Evolutionary conservation across 2,113 vertebrate species (phyloP).

Genomic region (Orthonyx spaldingii): DNA sequence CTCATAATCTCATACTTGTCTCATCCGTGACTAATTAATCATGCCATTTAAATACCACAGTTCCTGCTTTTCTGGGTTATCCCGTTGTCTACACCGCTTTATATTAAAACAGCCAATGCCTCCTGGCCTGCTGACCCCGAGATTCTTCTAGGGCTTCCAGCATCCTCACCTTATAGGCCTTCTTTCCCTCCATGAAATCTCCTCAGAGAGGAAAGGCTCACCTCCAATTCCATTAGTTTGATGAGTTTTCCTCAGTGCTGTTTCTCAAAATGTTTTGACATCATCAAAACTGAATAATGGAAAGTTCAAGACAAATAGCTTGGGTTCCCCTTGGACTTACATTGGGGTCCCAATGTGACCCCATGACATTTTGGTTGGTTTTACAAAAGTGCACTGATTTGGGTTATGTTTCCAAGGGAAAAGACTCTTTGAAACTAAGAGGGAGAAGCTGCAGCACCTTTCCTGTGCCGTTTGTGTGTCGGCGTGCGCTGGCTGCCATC

Average conservation of each 20-base stretch:
- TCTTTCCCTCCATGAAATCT: neutral
- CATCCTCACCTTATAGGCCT: neutral
- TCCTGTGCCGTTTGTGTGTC: neutral
- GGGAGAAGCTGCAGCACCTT: neutral
- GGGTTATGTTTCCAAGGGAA: neutral
- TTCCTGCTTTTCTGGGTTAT: neutral
- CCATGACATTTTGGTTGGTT: neutral
- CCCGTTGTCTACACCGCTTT: neutral
- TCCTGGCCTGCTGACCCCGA: neutral
- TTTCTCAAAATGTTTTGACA: neutral
- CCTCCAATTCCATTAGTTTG: neutral
- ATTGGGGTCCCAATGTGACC: accelerated
- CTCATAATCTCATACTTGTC: neutral
- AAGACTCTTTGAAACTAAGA: neutral
- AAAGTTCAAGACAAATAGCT: neutral
- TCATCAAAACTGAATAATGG: neutral
- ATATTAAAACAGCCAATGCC: neutral
- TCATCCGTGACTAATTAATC: neutral
- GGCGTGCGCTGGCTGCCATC: accelerated
- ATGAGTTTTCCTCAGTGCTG: neutral
- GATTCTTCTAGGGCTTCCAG: neutral
- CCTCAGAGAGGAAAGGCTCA: neutral
- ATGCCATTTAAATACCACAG: neutral
- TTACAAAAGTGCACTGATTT: neutral
- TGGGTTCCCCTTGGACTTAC: neutral